A percentile compares a stretch with the other conserved stretches of the same genome.
phyloP scores from a whole-genome alignment of 2,113 vertebrate genomes.

The Hipposideros armiger region DNA sequence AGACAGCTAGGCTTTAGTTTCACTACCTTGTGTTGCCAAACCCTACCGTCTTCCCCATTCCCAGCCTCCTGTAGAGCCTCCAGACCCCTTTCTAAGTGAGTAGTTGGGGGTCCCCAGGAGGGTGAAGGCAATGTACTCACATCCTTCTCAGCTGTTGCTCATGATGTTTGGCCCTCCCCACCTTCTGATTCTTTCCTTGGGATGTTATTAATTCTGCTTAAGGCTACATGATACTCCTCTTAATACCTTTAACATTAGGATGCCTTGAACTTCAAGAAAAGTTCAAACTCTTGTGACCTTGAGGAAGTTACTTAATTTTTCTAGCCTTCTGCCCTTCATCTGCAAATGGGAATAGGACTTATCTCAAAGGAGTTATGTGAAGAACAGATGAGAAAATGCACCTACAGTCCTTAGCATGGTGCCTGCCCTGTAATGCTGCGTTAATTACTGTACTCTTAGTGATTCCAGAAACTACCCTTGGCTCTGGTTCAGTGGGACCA shows the following conservation, averaged over 20 bases:
- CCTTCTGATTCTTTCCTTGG: neutral
- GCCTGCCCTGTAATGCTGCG: neutral
- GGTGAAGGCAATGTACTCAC: neutral
- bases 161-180: no score
- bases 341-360: neutral
- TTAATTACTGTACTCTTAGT: neutral
- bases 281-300: neutral
- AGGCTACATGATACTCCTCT: neutral
- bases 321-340: neutral
- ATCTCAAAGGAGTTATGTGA: neutral
- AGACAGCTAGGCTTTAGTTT: neutral
- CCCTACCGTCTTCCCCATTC: neutral
- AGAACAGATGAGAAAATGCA: neutral
- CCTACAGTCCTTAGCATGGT: neutral
- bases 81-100: neutral
- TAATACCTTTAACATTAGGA: neutral
- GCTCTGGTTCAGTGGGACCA: neutral
- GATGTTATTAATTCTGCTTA: neutral
- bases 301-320: neutral
- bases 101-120: neutral
- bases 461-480: neutral
- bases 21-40: neutral
- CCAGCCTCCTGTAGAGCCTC: neutral
- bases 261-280: neutral
- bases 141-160: neutral